These are phyloP conservation scores for Drosophila kohkoa DNA, from an alignment of 1,140 invertebrate genomes.

Conservation along the genomic window DNA sequence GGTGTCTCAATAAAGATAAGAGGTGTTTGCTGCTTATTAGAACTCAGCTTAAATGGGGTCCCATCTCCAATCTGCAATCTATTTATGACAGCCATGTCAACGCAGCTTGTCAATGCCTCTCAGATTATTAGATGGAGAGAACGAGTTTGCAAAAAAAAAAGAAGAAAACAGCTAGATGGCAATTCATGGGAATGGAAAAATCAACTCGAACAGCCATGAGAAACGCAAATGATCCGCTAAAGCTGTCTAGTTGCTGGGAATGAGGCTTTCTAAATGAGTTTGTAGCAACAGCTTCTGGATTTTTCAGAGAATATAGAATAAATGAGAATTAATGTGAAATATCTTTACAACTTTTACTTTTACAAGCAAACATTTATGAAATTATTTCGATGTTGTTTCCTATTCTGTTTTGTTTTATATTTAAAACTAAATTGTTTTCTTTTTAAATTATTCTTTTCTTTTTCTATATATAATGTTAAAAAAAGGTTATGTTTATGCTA, in stretches of 20 bases:
- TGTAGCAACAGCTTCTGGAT: slow-evolving; percentile 1
- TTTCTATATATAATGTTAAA: not conserved
- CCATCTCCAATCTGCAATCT: slow-evolving; percentile 24
- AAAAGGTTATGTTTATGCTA: slow-evolving; percentile 2
- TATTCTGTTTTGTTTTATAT: not conserved
- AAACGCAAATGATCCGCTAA: not conserved
- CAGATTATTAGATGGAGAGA: slow-evolving; percentile 30
- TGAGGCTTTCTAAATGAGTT: slow-evolving; percentile 1
- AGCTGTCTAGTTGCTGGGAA: not conserved
- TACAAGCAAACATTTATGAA: not conserved
- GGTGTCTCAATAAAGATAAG: slow-evolving; percentile 36
- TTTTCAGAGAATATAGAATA: not conserved
- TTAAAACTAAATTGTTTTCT: not conserved
- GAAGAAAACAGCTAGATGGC: slow-evolving; percentile 13
- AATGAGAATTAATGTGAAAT: no score
- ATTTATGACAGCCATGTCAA: slow-evolving; percentile 48
- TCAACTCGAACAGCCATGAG: not conserved
- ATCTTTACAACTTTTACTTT: not conserved
- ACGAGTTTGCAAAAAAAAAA: slow-evolving; percentile 14
- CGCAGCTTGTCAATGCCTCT: slow-evolving; percentile 41
- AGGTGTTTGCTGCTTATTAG: slow-evolving; percentile 49
- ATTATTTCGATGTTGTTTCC: not conserved
- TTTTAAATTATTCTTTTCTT: not conserved
- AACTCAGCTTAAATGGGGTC: slow-evolving; percentile 12
- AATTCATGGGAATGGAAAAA: slow-evolving; percentile 24